Conservation (phyloP, 2,888 invertebrate genomes). For the Rhorus exstirpatorius region DNA sequence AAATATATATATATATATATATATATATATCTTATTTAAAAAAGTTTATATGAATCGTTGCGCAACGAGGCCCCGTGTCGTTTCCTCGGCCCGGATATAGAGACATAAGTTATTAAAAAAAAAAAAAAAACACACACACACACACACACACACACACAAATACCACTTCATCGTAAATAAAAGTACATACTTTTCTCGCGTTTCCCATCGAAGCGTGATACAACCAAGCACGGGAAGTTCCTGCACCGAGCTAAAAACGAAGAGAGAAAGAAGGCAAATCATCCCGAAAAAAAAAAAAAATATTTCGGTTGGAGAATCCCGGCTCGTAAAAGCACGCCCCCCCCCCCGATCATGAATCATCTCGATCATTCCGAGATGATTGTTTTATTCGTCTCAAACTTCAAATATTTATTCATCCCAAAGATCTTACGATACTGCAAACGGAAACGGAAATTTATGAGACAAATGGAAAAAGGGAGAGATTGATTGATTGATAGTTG, state of each 20-base stretch:
- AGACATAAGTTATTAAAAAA: slow-evolving; percentile 58
- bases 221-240: slow-evolving; percentile 66
- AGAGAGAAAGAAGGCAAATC: slow-evolving; percentile 35
- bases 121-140: no score
- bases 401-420: slow-evolving; percentile 50
- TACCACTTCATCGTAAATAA: slow-evolving; percentile 41
- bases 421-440: slow-evolving; percentile 21
- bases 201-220: slow-evolving; percentile 64
- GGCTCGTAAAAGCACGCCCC: slow-evolving; percentile 51
- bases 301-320: slow-evolving; percentile 43
- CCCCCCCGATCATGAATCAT: slow-evolving; percentile 39
- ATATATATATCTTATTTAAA: slow-evolving; percentile 10
- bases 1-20: slow-evolving; percentile 30
- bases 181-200: slow-evolving; percentile 65
- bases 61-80: slow-evolving; percentile 62
- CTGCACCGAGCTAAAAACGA: slow-evolving; percentile 59
- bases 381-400: background rate
- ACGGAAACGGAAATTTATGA: background rate
- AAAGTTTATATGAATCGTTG: slow-evolving; percentile 63
- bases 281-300: slow-evolving; percentile 47
- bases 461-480: background rate
- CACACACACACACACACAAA: no score
- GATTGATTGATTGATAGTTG: no score
- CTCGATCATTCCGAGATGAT: background rate
- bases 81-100: slow-evolving; percentile 54